phyloP scores from a whole-genome alignment of 1,140 invertebrate species.

The Harlomillsia oculata region DNA sequence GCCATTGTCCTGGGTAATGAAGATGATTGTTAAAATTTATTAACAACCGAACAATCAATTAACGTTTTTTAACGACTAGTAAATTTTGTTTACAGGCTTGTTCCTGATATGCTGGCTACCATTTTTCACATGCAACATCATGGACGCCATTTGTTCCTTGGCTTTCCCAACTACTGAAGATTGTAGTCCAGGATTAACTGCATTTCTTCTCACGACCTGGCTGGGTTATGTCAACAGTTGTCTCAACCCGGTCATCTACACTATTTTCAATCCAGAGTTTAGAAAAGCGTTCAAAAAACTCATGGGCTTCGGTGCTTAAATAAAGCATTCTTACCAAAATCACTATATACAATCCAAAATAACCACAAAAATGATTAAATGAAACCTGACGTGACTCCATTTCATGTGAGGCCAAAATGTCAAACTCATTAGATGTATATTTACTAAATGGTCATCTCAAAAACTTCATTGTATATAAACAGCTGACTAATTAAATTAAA shows the following conservation, averaged over 20 bases:
- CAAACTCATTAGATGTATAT: too few species aligned
- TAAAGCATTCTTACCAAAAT: too few species aligned
- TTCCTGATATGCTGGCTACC: constrained; percentile 98
- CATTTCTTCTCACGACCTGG: constrained; percentile 94
- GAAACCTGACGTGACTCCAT: too few species aligned
- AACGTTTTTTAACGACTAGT: constrained; percentile 8
- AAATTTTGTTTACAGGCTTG: constrained; percentile 53
- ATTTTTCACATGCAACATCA: constrained; percentile 95
- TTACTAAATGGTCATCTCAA: too few species aligned
- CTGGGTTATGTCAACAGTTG: constrained; percentile 94
- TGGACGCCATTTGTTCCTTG: constrained; percentile 92
- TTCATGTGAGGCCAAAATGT: too few species aligned
- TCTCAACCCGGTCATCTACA: constrained; percentile 44
- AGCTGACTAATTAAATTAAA: too few species aligned
- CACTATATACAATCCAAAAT: too few species aligned
- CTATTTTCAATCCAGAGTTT: constrained; percentile 99
- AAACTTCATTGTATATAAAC: too few species aligned
- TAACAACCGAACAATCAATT: not conserved
- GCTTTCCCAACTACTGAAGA: constrained; percentile 59
- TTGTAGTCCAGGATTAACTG: constrained; percentile 75
- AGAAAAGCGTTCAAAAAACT: constrained; percentile 97
- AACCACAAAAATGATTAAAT: too few species aligned
- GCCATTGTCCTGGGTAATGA: constrained; percentile 91
- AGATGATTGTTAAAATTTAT: not conserved
- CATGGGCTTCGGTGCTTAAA: constrained; percentile 46